phyloP scores from a whole-genome alignment of 2,113 vertebrate species.

The Burhinus bistriatus region DNA sequence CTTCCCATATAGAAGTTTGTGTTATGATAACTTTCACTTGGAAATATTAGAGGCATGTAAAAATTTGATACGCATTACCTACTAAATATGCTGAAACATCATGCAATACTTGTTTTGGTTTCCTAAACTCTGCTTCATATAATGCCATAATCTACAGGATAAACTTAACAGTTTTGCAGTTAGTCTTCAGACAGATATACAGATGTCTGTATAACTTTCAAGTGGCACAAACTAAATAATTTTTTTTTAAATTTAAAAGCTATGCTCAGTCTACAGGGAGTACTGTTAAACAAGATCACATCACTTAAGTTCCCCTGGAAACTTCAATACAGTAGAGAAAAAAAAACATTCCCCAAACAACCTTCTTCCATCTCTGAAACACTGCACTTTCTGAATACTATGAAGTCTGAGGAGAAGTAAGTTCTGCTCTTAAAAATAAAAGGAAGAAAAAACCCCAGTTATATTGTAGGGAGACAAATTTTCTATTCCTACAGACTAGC shows the following conservation, averaged over 20 bases:
- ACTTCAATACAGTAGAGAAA: neutral
- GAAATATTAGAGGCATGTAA: neutral
- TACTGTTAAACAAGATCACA: neutral
- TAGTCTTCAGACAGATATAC: neutral
- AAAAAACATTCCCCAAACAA: neutral
- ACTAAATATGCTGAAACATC: neutral
- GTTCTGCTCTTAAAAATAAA: neutral
- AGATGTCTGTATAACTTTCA: neutral
- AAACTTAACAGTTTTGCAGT: neutral
- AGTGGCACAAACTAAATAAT: neutral
- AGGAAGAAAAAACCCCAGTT: neutral
- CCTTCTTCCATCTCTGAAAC: neutral
- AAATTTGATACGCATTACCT: accelerated
- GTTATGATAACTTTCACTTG: neutral
- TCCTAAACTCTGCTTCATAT: neutral
- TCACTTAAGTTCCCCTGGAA: neutral
- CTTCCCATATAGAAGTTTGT: neutral
- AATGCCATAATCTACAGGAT: neutral
- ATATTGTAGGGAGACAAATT: neutral
- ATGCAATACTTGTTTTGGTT: neutral
- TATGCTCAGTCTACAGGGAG: neutral
- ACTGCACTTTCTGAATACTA: neutral
- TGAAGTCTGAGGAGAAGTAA: neutral
- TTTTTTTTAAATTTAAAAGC: neutral
- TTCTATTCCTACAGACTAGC: neutral